Evolutionary conservation across 2,888 invertebrate genomes (phyloP), one percentile per base, ranked within the genome.

Genomic region (Chloroclysta siterata): DNA sequence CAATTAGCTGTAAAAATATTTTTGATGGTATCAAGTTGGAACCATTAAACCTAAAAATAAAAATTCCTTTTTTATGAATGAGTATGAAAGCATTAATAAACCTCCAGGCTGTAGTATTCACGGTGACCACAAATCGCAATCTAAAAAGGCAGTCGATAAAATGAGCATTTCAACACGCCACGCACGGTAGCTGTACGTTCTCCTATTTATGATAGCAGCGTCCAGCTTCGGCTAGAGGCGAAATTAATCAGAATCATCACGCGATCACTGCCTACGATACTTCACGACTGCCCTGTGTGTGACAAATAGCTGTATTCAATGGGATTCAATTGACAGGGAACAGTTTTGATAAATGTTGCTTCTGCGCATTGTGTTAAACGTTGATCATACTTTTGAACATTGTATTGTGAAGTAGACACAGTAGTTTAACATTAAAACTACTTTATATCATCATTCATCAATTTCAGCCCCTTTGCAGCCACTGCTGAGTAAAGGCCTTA

Each of bases 171-270:
- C 41, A 62, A 51, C 57, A 39, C 51, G 14, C 17, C 58, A 55
- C 65, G 61, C 61, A 65, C 65, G 61, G 65, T 58, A 65, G 65
- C 65, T 15, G 15, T 44, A 17, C 5, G 17, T 46, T 10, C 46
- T 0, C 15, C 51, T 47, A 39, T 51, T 36, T 46, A 47, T 53
- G 44, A 53, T 28, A 36, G n/a, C n/a, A n/a, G n/a, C 47, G 28
- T 41, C 36, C 36, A 39, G 36, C 60, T 44, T 7, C 29, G 10
- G 61, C 65, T 51, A 3, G 58, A 48, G 58, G 65, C 61, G 5
- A 52, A 59, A 61, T 65, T 54, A 61, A 65, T 61, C 59, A 59
- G 51, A 48, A 36, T 15, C 50, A 51, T 54, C 65, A 65, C 65
- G 65, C 65, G 61, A 52, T 22, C 57, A n/a, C 33, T 8, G 33